These are phyloP conservation scores for Drosophila repletoides DNA, from an alignment of 1,140 invertebrate genomes.

Conservation along the genomic window DNA sequence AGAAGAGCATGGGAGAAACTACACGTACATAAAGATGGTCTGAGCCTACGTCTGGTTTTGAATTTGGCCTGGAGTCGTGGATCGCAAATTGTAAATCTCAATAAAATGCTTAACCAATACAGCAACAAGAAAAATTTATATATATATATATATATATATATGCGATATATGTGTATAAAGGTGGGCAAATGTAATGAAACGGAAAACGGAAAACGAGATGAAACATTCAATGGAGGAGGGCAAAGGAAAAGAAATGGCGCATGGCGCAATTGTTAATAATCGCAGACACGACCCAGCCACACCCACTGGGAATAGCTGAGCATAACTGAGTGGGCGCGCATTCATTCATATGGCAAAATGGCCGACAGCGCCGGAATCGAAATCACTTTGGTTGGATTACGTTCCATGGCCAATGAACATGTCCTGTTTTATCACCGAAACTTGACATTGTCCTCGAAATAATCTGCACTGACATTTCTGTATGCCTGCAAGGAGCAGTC, in stretches of 20 bases:
- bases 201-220: slow-evolving; percentile 40
- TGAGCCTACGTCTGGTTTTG: neutral
- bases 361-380: slow-evolving; percentile 62
- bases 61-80: neutral
- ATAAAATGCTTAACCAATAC: slow-evolving; percentile 24
- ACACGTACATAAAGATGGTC: neutral
- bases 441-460: slow-evolving; percentile 34
- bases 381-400: slow-evolving; percentile 67
- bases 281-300: slow-evolving; percentile 27
- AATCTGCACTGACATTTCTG: slow-evolving; percentile 60
- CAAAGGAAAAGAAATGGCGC: slow-evolving; percentile 42
- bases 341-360: slow-evolving; percentile 59
- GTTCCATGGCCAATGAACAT: slow-evolving; percentile 68
- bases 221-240: neutral
- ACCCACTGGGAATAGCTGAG: neutral
- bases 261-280: slow-evolving; percentile 65
- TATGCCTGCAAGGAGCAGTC: slow-evolving; percentile 7
- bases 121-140: no score
- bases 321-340: neutral
- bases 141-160: no score
- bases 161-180: no score
- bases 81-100: slow-evolving; percentile 17
- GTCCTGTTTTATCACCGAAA: slow-evolving; percentile 52
- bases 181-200: slow-evolving; percentile 54
- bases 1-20: neutral